Evolutionary conservation across 2,888 invertebrate species (phyloP).

Genomic region (Dione juno): DNA sequence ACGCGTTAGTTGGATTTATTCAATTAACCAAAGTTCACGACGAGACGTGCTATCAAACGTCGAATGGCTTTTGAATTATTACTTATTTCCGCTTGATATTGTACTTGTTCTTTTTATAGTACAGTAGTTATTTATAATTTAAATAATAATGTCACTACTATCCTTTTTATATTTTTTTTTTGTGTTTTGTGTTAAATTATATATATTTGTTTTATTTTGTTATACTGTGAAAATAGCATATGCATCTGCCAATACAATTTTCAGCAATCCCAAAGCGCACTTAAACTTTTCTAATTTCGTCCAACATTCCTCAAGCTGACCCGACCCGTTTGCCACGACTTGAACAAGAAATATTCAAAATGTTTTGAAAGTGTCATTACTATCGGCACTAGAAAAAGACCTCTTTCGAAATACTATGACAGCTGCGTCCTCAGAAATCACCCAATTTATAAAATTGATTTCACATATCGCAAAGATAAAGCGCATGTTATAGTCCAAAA

Average conservation of each 20-base stretch:
- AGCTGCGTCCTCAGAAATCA: constrained; percentile 8
- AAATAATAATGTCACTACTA: not conserved
- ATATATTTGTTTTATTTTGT: not conserved
- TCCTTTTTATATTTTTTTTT: not conserved
- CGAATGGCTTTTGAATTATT: constrained; percentile 19
- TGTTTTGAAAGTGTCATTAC: constrained; percentile 21
- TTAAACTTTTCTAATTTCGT: constrained; percentile 29
- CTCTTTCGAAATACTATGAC: constrained; percentile 25
- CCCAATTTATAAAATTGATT: constrained; percentile 19
- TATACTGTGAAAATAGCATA: not conserved
- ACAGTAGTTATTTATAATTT: too few relatives aligned
- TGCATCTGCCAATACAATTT: constrained; percentile 25
- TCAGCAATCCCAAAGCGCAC: constrained; percentile 23
- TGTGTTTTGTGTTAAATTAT: not conserved
- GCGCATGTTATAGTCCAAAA: not conserved
- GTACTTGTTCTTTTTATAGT: not conserved
- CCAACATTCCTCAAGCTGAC: constrained; percentile 13
- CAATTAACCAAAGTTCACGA: constrained; percentile 37
- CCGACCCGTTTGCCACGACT: constrained; percentile 17
- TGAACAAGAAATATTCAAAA: constrained; percentile 29
- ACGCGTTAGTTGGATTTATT: constrained; percentile 39
- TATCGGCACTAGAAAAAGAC: constrained; percentile 19
- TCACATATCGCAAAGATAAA: constrained; percentile 5
- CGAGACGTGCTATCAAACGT: constrained; percentile 15
- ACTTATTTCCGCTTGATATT: constrained; percentile 14